Evolutionary conservation across 2,113 vertebrate genomes (phyloP).

Genomic region (Petaurus breviceps): DNA sequence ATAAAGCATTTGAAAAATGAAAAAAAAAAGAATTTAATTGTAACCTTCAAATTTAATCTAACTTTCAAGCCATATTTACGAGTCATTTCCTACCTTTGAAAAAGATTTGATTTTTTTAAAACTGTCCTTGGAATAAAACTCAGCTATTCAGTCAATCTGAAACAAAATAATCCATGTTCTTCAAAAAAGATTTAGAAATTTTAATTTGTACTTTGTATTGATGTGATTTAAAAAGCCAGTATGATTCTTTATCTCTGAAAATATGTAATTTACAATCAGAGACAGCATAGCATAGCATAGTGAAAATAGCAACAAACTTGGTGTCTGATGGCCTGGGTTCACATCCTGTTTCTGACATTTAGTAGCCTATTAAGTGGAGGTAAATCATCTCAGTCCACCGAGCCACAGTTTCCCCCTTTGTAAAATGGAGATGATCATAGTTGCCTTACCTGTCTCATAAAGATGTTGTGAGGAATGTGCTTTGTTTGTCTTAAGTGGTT

Average conservation of each 20-base stretch:
- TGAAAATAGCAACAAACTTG: background rate
- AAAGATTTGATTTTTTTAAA: background rate
- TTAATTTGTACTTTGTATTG: background rate
- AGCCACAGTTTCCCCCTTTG: background rate
- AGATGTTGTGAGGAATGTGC: background rate
- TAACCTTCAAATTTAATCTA: background rate
- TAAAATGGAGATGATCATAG: background rate
- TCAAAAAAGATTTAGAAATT: background rate
- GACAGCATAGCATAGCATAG: background rate
- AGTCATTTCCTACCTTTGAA: background rate
- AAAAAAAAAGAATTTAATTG: background rate
- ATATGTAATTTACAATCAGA: background rate
- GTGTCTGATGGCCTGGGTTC: background rate
- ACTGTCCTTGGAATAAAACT: conserved; percentile 28
- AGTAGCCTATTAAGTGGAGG: background rate
- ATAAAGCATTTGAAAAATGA: too few relatives aligned
- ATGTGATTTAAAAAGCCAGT: background rate
- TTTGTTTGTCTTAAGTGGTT: background rate
- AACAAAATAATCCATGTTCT: conserved; percentile 30
- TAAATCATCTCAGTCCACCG: background rate
- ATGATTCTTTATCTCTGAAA: background rate
- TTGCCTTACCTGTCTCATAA: background rate
- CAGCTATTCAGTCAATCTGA: conserved; percentile 7
- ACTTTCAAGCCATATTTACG: background rate
- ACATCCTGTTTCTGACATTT: background rate